Percentiles rank a stretch among this genome's conserved stretches.
Evolutionary conservation across 2,113 vertebrate genomes (phyloP).

Genomic region (Notechis scutatus): DNA sequence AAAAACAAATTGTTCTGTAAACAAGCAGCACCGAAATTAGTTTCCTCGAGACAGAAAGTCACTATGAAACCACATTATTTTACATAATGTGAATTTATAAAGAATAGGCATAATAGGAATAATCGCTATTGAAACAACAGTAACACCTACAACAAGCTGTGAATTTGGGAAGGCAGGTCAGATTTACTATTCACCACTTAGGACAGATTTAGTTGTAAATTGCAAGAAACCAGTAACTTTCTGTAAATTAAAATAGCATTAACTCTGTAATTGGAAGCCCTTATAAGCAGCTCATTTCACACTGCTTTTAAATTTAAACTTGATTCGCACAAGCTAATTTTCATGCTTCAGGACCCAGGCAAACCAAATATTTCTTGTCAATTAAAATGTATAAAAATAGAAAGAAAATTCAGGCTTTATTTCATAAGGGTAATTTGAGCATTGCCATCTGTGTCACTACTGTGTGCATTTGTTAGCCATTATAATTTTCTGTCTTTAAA

Average conservation of each 20-base stretch:
- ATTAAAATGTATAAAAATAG: conserved; percentile 44
- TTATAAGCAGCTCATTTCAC: conserved; percentile 20
- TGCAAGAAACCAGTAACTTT: neutral
- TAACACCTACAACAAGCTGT: neutral
- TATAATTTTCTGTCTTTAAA: conserved; percentile 17
- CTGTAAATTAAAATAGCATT: neutral
- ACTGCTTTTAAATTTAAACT: conserved; percentile 48
- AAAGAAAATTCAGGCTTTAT: conserved; percentile 23
- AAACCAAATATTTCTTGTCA: conserved; percentile 47
- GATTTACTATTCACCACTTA: neutral
- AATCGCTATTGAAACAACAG: neutral
- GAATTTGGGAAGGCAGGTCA: neutral
- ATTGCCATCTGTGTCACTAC: conserved; percentile 54
- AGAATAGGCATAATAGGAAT: neutral
- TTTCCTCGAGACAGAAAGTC: neutral
- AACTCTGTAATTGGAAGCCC: conserved; percentile 34
- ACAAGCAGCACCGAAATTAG: neutral
- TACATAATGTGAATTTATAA: neutral
- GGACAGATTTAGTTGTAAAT: neutral
- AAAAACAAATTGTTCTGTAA: neutral
- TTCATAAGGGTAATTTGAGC: conserved; percentile 37
- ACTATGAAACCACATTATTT: neutral
- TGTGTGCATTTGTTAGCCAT: conserved; percentile 39
- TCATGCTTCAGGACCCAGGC: conserved; percentile 43
- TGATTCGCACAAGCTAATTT: conserved; percentile 27